Base-by-base conservation (phyloP, 2,888 invertebrate species). In the Eupithecia centaureata region DNA sequence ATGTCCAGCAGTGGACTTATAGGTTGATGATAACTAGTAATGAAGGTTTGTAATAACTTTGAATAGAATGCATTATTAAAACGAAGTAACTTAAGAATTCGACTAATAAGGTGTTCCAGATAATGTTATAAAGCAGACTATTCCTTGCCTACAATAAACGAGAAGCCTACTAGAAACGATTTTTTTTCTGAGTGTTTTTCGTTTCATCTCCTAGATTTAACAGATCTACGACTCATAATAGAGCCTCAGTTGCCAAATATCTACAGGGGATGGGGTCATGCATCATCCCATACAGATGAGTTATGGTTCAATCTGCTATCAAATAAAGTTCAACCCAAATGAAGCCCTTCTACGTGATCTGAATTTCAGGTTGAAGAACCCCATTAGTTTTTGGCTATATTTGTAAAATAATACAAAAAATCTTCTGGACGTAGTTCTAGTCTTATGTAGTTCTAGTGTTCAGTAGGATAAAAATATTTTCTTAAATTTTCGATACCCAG, bases 291-390 rank as follows among this genome's bases (percentile, higher is more conserved):
- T 51, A 22, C 15, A 51, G 25, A 27, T 52, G 52, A 52, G 0
- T 13, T 15, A 52, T 52, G 27, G 15, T 27, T 52, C 52, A 52
- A 27, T 27, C 52, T 15, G 52, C 15, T 52, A 5, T 52, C 52
- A 25, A 52, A 52, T 52, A 52, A 27, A 52, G 52, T 52, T 27
- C 52, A 27, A 27, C 52, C 52, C 27, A 30, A 28, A 56, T 56
- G 56, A 56, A 56, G 28, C 27, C 28, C 5, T n/a, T 56, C 27
- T 56, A 56, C 56, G 56, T 56, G 56, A 30, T 56, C 30, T n/a
- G 30, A 56, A 56, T 56, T n/a, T 56, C 30, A 56, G 27, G 56
- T 56, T 56, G 13, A 56, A 30, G 52, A 52, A 52, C 15, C 15
- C 25, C 52, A 52, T 52, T 52, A 27, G 52, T 27, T 52, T 47